Conservation (phyloP, 2,888 invertebrate genomes). For the Perdita meconis region DNA sequence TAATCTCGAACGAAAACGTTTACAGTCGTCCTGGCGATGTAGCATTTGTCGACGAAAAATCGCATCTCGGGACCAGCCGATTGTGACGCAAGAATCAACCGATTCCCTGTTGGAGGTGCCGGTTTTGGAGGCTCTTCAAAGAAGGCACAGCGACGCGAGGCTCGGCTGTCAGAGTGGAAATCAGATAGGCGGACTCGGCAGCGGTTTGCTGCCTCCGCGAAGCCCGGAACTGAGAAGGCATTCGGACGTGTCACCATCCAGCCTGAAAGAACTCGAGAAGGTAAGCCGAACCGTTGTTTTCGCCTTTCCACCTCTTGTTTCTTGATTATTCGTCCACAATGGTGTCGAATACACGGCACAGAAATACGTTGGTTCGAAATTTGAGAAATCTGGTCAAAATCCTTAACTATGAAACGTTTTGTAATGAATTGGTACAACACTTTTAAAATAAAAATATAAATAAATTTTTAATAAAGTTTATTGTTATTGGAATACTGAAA, state of each 20-base stretch:
- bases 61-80: slow-evolving; percentile 89
- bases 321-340: slow-evolving; percentile 12
- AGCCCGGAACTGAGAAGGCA: slow-evolving; percentile 93
- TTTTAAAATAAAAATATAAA: too few species aligned
- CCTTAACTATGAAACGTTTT: too few species aligned
- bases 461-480: too few species aligned
- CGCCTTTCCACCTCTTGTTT: slow-evolving; percentile 5
- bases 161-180: slow-evolving; percentile 86
- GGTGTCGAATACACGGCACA: slow-evolving; percentile 13
- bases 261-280: slow-evolving; percentile 94
- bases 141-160: slow-evolving; percentile 92
- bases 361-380: too few species aligned
- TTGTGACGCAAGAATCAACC: slow-evolving; percentile 92
- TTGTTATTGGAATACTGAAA: too few species aligned
- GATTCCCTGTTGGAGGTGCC: slow-evolving; percentile 93
- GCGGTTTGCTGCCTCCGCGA: slow-evolving; percentile 92
- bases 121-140: slow-evolving; percentile 90
- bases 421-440: too few species aligned
- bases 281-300: slow-evolving; percentile 85
- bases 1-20: background rate
- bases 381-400: too few species aligned
- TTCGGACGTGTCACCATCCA: slow-evolving; percentile 94
- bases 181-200: slow-evolving; percentile 84
- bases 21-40: slow-evolving; percentile 90
- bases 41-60: slow-evolving; percentile 94